phyloP scores from a whole-genome alignment of 2,888 invertebrate genomes.

The Stenichneumon culpator region DNA sequence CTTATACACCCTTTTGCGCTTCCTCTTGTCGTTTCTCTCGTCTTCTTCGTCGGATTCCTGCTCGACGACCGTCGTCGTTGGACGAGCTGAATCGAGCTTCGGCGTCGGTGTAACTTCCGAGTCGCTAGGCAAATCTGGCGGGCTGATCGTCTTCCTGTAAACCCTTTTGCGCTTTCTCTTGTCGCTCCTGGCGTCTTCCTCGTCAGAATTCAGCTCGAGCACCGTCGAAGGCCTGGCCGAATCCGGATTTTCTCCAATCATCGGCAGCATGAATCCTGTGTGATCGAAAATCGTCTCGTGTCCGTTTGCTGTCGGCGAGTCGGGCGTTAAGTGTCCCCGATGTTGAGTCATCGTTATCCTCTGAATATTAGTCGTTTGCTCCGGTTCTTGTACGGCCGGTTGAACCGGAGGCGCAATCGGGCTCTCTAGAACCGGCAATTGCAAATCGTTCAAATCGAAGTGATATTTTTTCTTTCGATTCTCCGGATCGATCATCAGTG shows the following conservation, averaged over 20 bases:
- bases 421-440: slow-evolving; percentile 74
- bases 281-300: slow-evolving; percentile 34
- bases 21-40: not conserved
- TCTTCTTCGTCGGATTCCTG: slow-evolving; percentile 34
- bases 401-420: slow-evolving; percentile 64
- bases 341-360: slow-evolving; percentile 40
- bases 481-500: slow-evolving; percentile 72
- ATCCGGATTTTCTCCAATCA: slow-evolving; percentile 22
- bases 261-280: slow-evolving; percentile 26
- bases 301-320: not conserved
- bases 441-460: slow-evolving; percentile 78
- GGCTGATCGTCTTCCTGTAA: not conserved
- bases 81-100: slow-evolving; percentile 4
- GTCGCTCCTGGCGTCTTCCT: not conserved
- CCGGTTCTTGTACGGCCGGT: slow-evolving; percentile 70
- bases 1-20: slow-evolving; percentile 29
- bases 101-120: slow-evolving; percentile 53
- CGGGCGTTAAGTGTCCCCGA: slow-evolving; percentile 9
- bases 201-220: slow-evolving; percentile 34
- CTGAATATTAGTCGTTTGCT: slow-evolving; percentile 74
- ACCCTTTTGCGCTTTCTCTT: slow-evolving; percentile 29
- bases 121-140: slow-evolving; percentile 45
- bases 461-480: slow-evolving; percentile 42
- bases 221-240: not conserved
- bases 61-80: slow-evolving; percentile 20